These are phyloP conservation scores for Pteruthius melanotis DNA, from an alignment of 2,113 vertebrate genomes.

Conservation along the genomic window DNA sequence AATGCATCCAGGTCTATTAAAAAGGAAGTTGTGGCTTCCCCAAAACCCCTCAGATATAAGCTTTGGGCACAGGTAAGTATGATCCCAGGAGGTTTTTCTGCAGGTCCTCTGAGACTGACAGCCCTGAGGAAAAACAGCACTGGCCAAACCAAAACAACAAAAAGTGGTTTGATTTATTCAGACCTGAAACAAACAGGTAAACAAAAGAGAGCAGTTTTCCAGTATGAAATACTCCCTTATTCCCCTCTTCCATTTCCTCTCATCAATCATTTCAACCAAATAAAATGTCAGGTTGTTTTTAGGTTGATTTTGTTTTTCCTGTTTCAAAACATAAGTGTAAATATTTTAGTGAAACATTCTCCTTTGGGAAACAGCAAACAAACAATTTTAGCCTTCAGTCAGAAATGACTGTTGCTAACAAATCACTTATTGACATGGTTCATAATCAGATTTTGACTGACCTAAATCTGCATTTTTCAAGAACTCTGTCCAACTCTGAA, in stretches of 20 bases:
- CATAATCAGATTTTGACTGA: neutral
- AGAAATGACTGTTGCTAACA: neutral
- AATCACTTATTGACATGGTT: neutral
- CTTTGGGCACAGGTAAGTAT: neutral
- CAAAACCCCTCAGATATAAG: neutral
- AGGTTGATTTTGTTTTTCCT: neutral
- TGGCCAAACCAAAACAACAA: neutral
- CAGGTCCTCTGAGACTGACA: neutral
- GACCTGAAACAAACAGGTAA: neutral
- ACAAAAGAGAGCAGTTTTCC: neutral
- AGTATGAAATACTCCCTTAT: neutral
- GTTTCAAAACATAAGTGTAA: neutral
- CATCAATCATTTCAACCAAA: constrained; percentile 11
- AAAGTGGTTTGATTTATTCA: neutral
- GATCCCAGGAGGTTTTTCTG: neutral
- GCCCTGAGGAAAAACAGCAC: neutral
- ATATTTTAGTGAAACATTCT: neutral
- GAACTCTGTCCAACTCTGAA: neutral
- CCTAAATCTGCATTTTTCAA: neutral
- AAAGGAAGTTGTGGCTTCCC: neutral
- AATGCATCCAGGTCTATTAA: neutral
- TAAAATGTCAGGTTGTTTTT: neutral
- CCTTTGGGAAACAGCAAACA: neutral
- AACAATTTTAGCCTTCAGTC: neutral
- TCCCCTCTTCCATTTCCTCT: neutral